Evolutionary conservation across 2,113 vertebrate species (phyloP), one percentile per base, ranked within the genome.

Genomic region (Microtus ochrogaster): DNA sequence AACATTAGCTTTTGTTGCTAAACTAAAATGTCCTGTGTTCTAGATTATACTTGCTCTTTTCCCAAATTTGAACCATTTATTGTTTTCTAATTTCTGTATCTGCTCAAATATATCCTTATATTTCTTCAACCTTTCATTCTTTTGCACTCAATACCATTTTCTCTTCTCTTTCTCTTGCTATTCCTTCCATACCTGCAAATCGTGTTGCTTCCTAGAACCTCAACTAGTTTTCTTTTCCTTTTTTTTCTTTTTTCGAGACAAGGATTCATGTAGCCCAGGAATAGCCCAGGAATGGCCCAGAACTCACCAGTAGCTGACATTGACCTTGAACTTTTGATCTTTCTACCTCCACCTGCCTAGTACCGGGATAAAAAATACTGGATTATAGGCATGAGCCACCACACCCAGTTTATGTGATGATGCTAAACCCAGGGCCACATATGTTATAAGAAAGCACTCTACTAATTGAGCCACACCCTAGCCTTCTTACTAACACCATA

Each of bases 81-180:
- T 36, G 44, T 91, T 93, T 91, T 68, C 72, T 58, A 26, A 55
- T 28, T 93, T 7, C 21, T n/a, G 1, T 39, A 65, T 77, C 58
- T 78, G 41, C 24, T 81, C 30, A 0, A 58, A 12, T 79, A 44
- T 74, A 77, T 91, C n/a, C 88, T 88, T 47, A 77, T 52, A 72
- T 52, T 33, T 70, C 52, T 84, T 33, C 74, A 87, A 36, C 36
- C 52, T 47, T 12, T 49, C 47, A 26, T 39, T 78, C 84, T 44
- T 65, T 90, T 55, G 58, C 30, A 41, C 61, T 95, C 28, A 76
- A 55, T 10, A 73, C 3, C 44, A 44, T 24, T 68, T 44, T 92
- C 52, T 85, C 77, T 95, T 79, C 61, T 58, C 90, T 77, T 95
- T 79, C 61, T 58, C 90, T 91, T 85, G 24, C 74, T 70, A 39